Conservation (phyloP, 2,797 vertebrate genomes). For the Lophius americanus region DNA sequence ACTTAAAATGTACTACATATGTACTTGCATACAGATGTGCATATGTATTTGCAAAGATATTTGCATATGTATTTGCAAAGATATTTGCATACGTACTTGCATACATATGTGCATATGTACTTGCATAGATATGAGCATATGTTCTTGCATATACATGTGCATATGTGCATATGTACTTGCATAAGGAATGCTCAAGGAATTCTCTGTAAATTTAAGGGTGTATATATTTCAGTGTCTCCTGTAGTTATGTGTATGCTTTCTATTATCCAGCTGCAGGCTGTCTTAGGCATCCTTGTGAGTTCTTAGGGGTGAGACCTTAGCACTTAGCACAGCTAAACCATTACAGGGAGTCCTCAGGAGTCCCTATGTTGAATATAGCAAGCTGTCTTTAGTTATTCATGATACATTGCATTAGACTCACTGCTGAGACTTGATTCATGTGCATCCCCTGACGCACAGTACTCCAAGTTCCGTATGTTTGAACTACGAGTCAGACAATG, state of each 20-base stretch:
- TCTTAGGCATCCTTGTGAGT: conserved; percentile 51
- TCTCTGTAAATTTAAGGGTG: conserved; percentile 65
- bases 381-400: conserved; percentile 75
- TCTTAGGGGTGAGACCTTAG: conserved; percentile 64
- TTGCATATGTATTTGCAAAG: no score
- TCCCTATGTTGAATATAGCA: conserved; percentile 53
- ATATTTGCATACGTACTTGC: no score
- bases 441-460: conserved; percentile 21
- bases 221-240: conserved; percentile 77
- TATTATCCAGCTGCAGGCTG: conserved; percentile 59
- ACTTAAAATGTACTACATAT: no score
- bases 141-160: no score
- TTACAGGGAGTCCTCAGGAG: conserved; percentile 53
- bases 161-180: no score
- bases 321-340: conserved; percentile 53
- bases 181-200: conserved; percentile 46
- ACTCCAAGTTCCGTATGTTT: conserved; percentile 6
- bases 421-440: conserved; percentile 40
- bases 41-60: no score
- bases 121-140: no score
- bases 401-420: conserved; percentile 63
- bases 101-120: no score
- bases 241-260: conserved; percentile 55
- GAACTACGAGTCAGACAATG: conserved; percentile 10
- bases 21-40: no score